These are phyloP conservation scores for Origma solitaria DNA, from an alignment of 2,113 vertebrate species.

Conservation along the genomic window DNA sequence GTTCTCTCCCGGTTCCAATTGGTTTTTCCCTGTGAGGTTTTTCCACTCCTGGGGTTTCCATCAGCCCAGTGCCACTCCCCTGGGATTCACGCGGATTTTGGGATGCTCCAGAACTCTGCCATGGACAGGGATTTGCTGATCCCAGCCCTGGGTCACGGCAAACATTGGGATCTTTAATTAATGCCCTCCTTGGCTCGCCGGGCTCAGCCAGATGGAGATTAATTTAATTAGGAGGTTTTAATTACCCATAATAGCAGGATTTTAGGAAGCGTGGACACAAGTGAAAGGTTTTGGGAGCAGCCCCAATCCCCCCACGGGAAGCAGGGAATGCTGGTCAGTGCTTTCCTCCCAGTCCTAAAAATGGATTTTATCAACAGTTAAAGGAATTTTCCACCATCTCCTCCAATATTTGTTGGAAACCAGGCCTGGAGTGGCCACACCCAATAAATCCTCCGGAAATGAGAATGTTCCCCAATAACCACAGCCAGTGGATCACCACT, in stretches of 20 bases:
- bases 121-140: background rate
- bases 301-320: background rate
- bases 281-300: background rate
- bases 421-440: background rate
- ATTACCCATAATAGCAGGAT: slow-evolving; percentile 68
- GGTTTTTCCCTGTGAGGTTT: background rate
- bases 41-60: background rate
- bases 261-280: slow-evolving; percentile 23
- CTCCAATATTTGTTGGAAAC: background rate
- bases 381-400: background rate
- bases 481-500: rapidly evolving
- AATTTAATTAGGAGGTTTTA: slow-evolving; percentile 77
- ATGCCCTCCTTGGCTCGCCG: slow-evolving; percentile 63
- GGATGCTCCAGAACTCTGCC: background rate
- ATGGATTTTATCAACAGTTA: rapidly evolving
- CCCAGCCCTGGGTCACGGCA: background rate
- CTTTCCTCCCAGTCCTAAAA: background rate
- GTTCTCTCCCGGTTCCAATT: background rate
- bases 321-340: background rate
- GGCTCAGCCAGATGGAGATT: slow-evolving; percentile 74
- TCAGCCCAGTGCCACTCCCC: background rate
- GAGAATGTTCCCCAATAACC: background rate
- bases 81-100: rapidly evolving
- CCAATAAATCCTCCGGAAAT: background rate
- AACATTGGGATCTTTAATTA: slow-evolving; percentile 17